Percentiles rank a stretch among this genome's conserved stretches.
phyloP scores from a whole-genome alignment of 2,888 invertebrate species.

The Tridacna gigas region DNA sequence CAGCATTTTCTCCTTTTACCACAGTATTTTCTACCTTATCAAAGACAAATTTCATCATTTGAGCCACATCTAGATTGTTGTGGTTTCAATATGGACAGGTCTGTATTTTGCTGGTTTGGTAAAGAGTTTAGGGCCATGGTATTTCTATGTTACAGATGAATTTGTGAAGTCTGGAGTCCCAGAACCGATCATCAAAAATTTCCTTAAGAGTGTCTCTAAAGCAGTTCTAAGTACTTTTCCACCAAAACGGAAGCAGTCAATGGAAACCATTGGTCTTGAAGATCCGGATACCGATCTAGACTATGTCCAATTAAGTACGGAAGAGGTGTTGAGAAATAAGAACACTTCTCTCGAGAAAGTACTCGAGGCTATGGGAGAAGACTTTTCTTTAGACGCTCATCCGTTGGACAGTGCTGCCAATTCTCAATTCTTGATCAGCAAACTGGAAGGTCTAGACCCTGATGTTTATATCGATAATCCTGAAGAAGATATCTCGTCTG shows the following conservation, averaged over 20 bases:
- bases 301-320: slow-evolving; percentile 22
- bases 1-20: not conserved
- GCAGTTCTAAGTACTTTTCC: not conserved
- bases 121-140: not conserved
- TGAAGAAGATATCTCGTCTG: not conserved
- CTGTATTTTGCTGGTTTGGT: not conserved
- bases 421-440: not conserved
- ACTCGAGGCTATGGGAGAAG: not conserved
- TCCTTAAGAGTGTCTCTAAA: slow-evolving; percentile 53
- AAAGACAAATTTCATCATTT: not conserved
- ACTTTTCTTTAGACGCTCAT: not conserved
- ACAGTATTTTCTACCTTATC: not conserved
- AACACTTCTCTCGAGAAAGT: not conserved
- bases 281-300: slow-evolving; percentile 44
- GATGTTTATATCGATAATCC: slow-evolving; percentile 17
- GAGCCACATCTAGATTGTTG: not conserved
- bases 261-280: slow-evolving; percentile 8
- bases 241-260: not conserved
- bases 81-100: not conserved
- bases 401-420: not conserved
- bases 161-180: slow-evolving; percentile 49
- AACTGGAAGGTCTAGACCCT: not conserved
- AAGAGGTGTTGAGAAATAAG: slow-evolving; percentile 14
- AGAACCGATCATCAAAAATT: slow-evolving; percentile 48
- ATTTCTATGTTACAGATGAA: slow-evolving; percentile 35